Evolutionary conservation across 2,113 vertebrate species (phyloP).

Genomic region (Origma solitaria): DNA sequence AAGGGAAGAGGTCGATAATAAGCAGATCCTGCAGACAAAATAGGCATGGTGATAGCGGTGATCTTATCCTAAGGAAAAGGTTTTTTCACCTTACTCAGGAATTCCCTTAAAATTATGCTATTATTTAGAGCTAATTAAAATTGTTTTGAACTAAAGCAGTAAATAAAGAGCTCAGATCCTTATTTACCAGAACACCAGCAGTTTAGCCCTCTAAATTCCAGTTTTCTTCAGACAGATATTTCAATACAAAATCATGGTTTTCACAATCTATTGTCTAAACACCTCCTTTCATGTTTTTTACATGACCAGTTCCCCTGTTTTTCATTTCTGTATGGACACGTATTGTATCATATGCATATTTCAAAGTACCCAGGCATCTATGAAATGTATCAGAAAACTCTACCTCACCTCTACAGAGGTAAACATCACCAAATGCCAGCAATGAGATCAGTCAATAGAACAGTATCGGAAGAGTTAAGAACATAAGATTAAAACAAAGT

Average conservation of each 20-base stretch:
- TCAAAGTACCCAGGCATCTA: background rate
- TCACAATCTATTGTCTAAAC: background rate
- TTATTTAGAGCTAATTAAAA: background rate
- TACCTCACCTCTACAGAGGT: background rate
- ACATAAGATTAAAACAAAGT: constrained; percentile 1
- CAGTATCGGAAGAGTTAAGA: background rate
- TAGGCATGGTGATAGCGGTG: background rate
- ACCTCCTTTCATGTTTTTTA: background rate
- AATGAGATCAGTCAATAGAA: background rate
- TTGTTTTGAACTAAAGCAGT: background rate
- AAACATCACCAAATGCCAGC: constrained; percentile 4
- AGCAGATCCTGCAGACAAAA: background rate
- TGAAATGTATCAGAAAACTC: background rate
- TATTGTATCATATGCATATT: background rate
- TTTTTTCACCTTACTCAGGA: background rate
- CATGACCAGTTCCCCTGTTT: background rate
- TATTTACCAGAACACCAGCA: background rate
- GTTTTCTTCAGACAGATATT: background rate
- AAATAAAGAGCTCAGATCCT: background rate
- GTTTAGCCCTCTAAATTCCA: background rate
- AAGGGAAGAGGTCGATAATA: background rate
- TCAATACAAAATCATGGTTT: background rate
- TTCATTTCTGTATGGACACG: background rate
- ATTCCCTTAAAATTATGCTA: background rate
- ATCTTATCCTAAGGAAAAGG: background rate